These are phyloP conservation scores for Gulo gulo DNA, from an alignment of 2,113 vertebrate species.

Conservation along the genomic window DNA sequence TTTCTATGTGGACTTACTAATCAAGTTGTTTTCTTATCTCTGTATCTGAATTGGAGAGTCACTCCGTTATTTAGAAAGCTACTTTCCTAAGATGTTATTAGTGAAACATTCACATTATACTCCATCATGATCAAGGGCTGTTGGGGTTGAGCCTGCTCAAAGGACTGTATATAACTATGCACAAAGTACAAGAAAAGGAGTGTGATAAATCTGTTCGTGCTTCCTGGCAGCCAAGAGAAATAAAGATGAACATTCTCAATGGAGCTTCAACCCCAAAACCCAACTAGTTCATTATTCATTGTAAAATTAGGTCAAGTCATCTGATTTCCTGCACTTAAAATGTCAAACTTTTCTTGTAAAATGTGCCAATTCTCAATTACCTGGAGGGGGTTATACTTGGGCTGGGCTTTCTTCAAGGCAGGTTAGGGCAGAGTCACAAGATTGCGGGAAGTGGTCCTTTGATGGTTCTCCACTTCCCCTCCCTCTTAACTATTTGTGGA, in stretches of 20 bases:
- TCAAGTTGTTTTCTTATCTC: not conserved
- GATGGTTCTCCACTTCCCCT: not conserved
- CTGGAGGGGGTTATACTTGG: not conserved
- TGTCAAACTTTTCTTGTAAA: not conserved
- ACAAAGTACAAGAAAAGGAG: conserved; percentile 53
- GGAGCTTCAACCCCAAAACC: not conserved
- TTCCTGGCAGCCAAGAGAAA: conserved; percentile 24
- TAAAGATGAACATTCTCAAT: not conserved
- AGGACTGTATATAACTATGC: conserved; percentile 69
- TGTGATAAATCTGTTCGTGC: conserved; percentile 34
- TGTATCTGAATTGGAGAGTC: not conserved
- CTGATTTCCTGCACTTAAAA: not conserved
- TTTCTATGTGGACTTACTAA: not conserved
- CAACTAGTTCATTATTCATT: not conserved
- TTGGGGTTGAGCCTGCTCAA: conserved; percentile 51
- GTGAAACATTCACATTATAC: conserved; percentile 72
- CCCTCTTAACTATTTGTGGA: not conserved
- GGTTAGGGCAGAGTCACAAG: not conserved
- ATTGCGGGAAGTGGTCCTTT: not conserved
- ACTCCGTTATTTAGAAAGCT: conserved; percentile 69
- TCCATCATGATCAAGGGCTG: not conserved
- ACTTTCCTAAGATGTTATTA: conserved; percentile 22
- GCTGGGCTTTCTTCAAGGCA: not conserved
- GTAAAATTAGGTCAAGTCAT: conserved; percentile 18
- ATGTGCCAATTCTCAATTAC: not conserved